Percentiles rank a stretch among this genome's conserved stretches.
Conservation (phyloP, 2,888 invertebrate species). For the Drosophila tanythrix region DNA sequence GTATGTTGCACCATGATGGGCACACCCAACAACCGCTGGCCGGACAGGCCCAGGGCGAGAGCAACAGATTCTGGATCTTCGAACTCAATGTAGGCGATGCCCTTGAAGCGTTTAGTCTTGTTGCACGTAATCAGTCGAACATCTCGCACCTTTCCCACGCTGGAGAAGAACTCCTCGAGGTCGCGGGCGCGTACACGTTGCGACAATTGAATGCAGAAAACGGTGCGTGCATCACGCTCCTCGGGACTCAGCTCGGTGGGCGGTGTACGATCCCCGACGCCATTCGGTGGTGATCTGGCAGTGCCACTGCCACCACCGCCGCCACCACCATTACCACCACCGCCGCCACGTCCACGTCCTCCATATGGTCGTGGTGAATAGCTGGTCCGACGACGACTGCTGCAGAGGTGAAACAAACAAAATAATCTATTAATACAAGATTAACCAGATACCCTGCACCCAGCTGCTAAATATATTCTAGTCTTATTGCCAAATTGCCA, state of each 20-base stretch:
- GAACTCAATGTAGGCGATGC: conserved; percentile 99
- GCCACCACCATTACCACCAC: conserved; percentile 44
- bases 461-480: background rate
- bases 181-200: conserved; percentile 97
- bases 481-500: background rate
- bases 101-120: conserved; percentile 99
- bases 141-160: conserved; percentile 99
- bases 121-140: conserved; percentile 99
- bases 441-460: background rate
- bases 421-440: background rate
- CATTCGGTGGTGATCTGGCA: conserved; percentile 84
- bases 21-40: conserved; percentile 97
- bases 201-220: conserved; percentile 99
- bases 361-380: conserved; percentile 85
- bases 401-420: conserved; percentile 19
- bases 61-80: conserved; percentile 98
- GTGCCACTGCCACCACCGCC: conserved; percentile 58
- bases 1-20: conserved; percentile 99
- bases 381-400: conserved; percentile 82
- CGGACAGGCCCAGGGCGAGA: conserved; percentile 96
- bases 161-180: conserved; percentile 99
- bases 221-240: conserved; percentile 98
- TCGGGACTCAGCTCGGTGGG: conserved; percentile 94
- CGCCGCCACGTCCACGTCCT: conserved; percentile 79
- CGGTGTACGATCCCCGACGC: conserved; percentile 87